A percentile compares a stretch with the other conserved stretches of the same genome.
These are phyloP conservation scores for Tachycineta bicolor DNA, from an alignment of 2,113 vertebrate species.

Conservation along the genomic window DNA sequence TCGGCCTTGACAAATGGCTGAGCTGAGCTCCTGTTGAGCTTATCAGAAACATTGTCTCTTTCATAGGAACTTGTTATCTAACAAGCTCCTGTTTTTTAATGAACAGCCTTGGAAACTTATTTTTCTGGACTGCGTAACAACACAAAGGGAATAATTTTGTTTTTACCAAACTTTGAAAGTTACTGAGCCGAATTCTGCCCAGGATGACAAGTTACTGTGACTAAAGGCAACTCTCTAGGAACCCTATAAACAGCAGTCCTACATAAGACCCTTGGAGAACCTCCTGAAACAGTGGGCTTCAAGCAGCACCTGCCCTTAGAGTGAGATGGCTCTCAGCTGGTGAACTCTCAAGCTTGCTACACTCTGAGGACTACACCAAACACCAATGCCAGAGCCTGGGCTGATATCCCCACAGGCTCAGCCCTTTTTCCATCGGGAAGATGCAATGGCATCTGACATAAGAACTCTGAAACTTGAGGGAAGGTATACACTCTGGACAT, in stretches of 20 bases:
- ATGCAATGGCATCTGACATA: not conserved
- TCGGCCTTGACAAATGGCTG: not conserved
- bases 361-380: not conserved
- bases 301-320: not conserved
- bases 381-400: not conserved
- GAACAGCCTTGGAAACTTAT: not conserved
- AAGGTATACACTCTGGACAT: not conserved
- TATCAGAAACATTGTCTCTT: not conserved
- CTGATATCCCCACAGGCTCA: not conserved
- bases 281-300: not conserved
- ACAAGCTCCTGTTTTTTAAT: not conserved
- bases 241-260: not conserved
- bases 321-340: not conserved
- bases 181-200: not conserved
- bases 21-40: not conserved
- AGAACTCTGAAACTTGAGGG: not conserved
- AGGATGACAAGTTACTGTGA: not conserved
- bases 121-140: not conserved
- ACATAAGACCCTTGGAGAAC: not conserved
- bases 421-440: not conserved
- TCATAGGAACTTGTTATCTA: not conserved
- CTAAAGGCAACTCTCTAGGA: not conserved
- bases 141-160: not conserved
- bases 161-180: not conserved
- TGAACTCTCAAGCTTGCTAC: not conserved